Evolutionary conservation across 2,113 vertebrate genomes (phyloP), one percentile per base, ranked within the genome.

Genomic region (Apistogramma diplotaenia): DNA sequence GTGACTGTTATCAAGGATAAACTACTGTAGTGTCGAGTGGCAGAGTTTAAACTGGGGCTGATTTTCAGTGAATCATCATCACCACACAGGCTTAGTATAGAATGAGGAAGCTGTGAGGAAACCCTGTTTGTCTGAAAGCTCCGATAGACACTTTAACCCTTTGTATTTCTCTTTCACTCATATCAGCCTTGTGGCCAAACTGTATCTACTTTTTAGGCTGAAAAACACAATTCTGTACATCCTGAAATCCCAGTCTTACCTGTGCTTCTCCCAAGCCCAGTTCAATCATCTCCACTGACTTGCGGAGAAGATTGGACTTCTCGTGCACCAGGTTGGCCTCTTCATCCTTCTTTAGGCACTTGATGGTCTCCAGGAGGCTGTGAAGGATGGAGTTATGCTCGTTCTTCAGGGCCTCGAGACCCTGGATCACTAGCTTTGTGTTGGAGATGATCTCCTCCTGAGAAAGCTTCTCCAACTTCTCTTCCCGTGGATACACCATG

Each of bases 391-490:
- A 98, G 94, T 99, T 98, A 91, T 99, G 98, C 67, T 99, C 98
- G 19, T 97, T 99, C 93, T 97, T 98, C 55, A 99, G 94, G 6
- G 98, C 98, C 92, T 99, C 98, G 82, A 99, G 95, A 5, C 98
- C 98, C 89, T 99, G 98, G 95, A 98, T 99, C 80, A 99, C 98
- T 87, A 98, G 93, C 87, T 97, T 97, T 1, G 98, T 99, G 93
- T 98, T 99, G 40, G 97, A 98, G 94, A 99, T 97, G 16, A 99
- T 99, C 94, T 99, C 98, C 89, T 99, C 98, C 95, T 99, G 98
- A 80, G 96, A 97, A 76, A 99, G 94, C 88, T 98, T 99, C 92
- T 98, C 97, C 8, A 98, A 94, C 90, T 96, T 94, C 93, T 99
- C 98, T 89, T 99, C 98, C 72, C 97, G 95, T 72, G 96, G 96